Percentiles rank a stretch among this genome's conserved stretches.
phyloP scores from a whole-genome alignment of 1,140 invertebrate species.

The Drosophila tsacasi region DNA sequence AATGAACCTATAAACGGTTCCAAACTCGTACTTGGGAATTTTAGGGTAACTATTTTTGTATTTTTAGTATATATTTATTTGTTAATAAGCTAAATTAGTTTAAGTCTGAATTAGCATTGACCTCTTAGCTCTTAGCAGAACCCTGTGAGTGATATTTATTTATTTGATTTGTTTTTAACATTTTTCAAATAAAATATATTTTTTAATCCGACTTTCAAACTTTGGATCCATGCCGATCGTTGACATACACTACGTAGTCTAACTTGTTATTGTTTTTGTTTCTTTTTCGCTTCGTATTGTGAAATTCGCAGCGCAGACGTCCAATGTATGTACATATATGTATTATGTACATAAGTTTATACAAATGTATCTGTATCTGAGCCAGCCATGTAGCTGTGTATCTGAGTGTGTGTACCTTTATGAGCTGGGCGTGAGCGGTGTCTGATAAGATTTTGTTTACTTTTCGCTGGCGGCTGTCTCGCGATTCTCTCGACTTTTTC shows the following conservation, averaged over 20 bases:
- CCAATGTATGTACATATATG: conserved; percentile 24
- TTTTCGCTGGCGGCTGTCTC: conserved; percentile 40
- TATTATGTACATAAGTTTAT: conserved; percentile 7
- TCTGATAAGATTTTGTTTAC: conserved; percentile 56
- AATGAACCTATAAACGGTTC: neutral
- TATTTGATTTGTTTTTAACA: neutral
- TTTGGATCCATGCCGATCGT: neutral
- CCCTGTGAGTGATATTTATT: neutral
- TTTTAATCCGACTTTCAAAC: neutral
- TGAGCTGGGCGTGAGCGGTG: conserved; percentile 55
- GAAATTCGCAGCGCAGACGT: conserved; percentile 47
- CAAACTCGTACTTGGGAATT: neutral
- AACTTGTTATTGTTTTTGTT: conserved; percentile 9
- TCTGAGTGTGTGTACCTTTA: conserved; percentile 30
- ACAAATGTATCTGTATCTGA: conserved; percentile 17
- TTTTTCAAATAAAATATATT: neutral
- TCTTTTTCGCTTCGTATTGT: conserved; percentile 42
- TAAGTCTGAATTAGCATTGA: too few species aligned
- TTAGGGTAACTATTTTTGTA: neutral
- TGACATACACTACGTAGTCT: neutral
- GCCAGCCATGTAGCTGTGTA: conserved; percentile 29
- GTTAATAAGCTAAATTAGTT: neutral
- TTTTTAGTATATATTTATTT: neutral
- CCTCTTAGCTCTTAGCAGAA: neutral
- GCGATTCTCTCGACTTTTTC: conserved; percentile 42